Base-by-base conservation (phyloP, 2,113 vertebrate genomes). In the Scomber japonicus region DNA sequence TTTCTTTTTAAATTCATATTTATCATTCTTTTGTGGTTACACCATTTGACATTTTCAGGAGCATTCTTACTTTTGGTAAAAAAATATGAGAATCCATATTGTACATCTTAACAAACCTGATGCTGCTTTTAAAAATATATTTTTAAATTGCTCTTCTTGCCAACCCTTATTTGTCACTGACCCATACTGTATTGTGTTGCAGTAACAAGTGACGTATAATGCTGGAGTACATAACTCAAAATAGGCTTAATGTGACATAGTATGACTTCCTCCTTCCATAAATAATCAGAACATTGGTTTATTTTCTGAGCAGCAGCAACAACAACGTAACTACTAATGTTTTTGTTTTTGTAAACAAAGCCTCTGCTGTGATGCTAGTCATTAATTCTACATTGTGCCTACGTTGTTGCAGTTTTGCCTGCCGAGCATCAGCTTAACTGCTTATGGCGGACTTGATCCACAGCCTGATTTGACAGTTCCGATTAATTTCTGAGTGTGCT, bases 351-450 rank as follows among this genome's bases (percentile, higher is more conserved):
- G 54, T 48, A 60, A 72, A 62, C 65, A 75, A 48, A 78, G 72
- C 75, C 56, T 59, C 59, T 65, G 65, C 68, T 40, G 13, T 55
- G 2, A 24, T 13, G 4, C 54, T 60, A 54, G 48, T 87, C 64
- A 80, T 84, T 86, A 65, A 80, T 75, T 81, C 61, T 49, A 30
- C 72, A 51, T 74, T 75, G 71, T 60, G 63, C 71, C 84, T 64
- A 49, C 68, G 62, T 75, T 68, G 63, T 78, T 70, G 81, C 71
- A 24, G 19, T 66, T 74, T 77, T 69, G 74, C 48, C 71, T 76
- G 61, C 51, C 1, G 51, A 67, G 55, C 68, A 49, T 84, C 83
- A 50, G 71, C 77, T 81, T 79, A 77, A 70, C 66, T 68, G 69
- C 66, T 71, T 45, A 63, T 50, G 65, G 51, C 71, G 65, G 80